Evolutionary conservation across 2,113 vertebrate genomes (phyloP).

Genomic region (Antechinus flavipes): DNA sequence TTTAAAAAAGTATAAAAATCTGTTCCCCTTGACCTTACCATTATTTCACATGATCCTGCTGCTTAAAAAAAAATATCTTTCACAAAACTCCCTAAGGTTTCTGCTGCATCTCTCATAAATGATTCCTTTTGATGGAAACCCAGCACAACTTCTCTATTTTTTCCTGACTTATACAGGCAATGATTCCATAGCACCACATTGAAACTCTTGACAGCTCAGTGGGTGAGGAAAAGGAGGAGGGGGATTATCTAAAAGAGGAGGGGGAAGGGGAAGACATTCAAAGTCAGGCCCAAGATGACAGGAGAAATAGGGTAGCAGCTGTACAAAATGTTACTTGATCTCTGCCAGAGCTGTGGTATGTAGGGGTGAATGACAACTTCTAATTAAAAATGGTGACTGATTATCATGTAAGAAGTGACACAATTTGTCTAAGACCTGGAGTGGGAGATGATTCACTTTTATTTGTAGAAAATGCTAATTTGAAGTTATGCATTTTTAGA

Average conservation of each 20-base stretch:
- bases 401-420: conserved; percentile 79
- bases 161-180: conserved; percentile 78
- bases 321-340: conserved; percentile 78
- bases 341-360: conserved; percentile 72
- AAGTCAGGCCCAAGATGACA: conserved; percentile 81
- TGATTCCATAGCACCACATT: conserved; percentile 81
- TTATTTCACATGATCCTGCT: conserved; percentile 69
- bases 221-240: conserved; percentile 74
- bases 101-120: conserved; percentile 83
- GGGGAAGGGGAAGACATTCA: conserved; percentile 76
- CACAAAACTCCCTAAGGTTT: conserved; percentile 74
- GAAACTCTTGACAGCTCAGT: conserved; percentile 84
- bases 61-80: conserved; percentile 54
- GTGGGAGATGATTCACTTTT: conserved; percentile 74
- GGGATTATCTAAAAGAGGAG: conserved; percentile 70
- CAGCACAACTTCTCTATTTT: conserved; percentile 70
- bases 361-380: conserved; percentile 80
- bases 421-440: conserved; percentile 72
- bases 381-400: conserved; percentile 82
- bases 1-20: conserved; percentile 38
- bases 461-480: conserved; percentile 81
- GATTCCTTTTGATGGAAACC: conserved; percentile 86
- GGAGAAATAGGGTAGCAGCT: conserved; percentile 74
- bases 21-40: conserved; percentile 73
- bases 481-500: conserved; percentile 80